Conservation (phyloP, 2,797 vertebrate genomes). For the Pelochelys cantorii region DNA sequence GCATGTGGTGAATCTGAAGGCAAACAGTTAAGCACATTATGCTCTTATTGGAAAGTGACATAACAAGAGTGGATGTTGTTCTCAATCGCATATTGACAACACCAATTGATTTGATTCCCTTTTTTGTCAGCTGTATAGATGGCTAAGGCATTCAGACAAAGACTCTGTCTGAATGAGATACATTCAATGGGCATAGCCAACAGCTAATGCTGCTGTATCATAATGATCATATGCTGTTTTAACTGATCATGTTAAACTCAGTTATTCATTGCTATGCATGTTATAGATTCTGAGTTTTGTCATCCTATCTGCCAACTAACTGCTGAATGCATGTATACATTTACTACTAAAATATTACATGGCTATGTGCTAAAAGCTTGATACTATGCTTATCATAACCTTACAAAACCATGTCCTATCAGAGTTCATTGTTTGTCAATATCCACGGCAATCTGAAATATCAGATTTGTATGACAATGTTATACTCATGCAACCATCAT, state of each 20-base stretch:
- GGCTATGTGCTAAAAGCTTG: not conserved
- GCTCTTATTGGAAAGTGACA: not conserved
- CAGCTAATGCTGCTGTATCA: not conserved
- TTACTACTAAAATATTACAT: not conserved
- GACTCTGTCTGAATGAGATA: fast-evolving
- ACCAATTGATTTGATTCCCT: not conserved
- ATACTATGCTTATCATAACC: not conserved
- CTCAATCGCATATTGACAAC: not conserved
- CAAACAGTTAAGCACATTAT: not conserved
- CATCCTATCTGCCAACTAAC: not conserved
- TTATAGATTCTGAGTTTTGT: not conserved
- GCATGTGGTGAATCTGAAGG: not conserved
- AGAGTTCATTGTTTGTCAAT: not conserved
- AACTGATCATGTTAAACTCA: not conserved
- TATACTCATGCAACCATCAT: not conserved
- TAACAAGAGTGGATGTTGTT: not conserved
- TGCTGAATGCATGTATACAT: not conserved
- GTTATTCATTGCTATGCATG: not conserved
- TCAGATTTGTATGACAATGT: fast-evolving
- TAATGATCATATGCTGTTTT: not conserved
- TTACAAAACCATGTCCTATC: not conserved
- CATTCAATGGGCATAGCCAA: not conserved
- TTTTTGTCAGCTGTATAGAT: not conserved
- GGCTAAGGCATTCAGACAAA: not conserved
- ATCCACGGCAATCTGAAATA: not conserved